Conservation (phyloP, 1,140 invertebrate species). For the Callitettix versicolor region DNA sequence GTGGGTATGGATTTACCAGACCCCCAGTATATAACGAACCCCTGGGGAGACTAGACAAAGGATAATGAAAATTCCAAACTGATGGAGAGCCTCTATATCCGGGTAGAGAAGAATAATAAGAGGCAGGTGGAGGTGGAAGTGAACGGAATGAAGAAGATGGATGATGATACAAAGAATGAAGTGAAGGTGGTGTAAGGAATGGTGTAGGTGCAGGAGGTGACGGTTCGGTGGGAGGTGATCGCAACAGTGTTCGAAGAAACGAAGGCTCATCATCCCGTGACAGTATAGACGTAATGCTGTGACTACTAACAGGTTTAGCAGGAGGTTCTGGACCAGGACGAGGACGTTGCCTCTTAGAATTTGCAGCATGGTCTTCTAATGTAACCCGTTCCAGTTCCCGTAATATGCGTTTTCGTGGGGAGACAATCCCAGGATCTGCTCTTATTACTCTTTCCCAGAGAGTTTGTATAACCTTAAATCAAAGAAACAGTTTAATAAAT, state of each 20-base stretch:
- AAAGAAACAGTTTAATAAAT: not conserved
- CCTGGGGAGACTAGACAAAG: not conserved
- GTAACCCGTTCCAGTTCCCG: constrained; percentile 60
- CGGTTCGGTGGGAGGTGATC: constrained; percentile 15
- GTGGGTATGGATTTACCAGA: constrained; percentile 15
- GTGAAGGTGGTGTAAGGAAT: constrained; percentile 22
- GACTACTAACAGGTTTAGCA: constrained; percentile 24
- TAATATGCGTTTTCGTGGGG: constrained; percentile 60
- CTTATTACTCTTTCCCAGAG: constrained; percentile 25
- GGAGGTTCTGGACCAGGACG: constrained; percentile 29
- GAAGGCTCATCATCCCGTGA: constrained; percentile 31
- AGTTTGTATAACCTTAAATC: constrained; percentile 19
- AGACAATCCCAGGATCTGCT: constrained; percentile 43
- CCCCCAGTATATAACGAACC: not conserved
- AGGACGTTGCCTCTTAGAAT: constrained; percentile 26
- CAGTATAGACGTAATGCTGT: constrained; percentile 29
- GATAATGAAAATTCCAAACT: constrained; percentile 14
- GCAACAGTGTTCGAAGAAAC: constrained; percentile 19
- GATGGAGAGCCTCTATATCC: constrained; percentile 19
- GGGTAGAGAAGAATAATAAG: constrained; percentile 24
- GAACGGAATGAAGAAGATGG: constrained; percentile 26
- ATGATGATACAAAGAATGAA: constrained; percentile 23
- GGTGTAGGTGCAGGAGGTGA: constrained; percentile 16
- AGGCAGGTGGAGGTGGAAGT: constrained; percentile 21
- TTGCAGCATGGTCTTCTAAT: constrained; percentile 43